A percentile compares a stretch with the other conserved stretches of the same genome.
Evolutionary conservation across 1,140 invertebrate species (phyloP).

Genomic region (Belonocnema kinseyi): DNA sequence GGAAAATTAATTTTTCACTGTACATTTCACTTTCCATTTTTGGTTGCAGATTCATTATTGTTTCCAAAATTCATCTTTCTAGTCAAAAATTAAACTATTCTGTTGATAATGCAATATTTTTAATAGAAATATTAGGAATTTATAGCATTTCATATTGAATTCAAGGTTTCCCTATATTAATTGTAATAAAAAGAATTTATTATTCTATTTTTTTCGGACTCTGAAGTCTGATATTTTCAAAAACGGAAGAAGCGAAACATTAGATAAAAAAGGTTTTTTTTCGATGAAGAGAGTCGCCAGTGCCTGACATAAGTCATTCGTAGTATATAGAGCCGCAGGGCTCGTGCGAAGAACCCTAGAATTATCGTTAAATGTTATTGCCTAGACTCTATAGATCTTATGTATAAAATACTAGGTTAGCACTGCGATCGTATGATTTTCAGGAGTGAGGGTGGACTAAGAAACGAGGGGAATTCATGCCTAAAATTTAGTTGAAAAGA

Average conservation of each 20-base stretch:
- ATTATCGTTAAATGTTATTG: constrained; percentile 76
- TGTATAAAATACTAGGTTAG: constrained; percentile 75
- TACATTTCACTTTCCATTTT: no score
- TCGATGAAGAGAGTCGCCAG: not conserved
- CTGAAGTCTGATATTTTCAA: no score
- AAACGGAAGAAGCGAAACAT: not conserved
- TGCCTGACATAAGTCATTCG: constrained; percentile 65
- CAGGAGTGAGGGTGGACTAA: constrained; percentile 66
- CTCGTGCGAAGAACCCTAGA: constrained; percentile 67
- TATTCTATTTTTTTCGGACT: no score
- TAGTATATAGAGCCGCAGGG: constrained; percentile 58
- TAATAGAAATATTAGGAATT: no score
- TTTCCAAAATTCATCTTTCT: no score
- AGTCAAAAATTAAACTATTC: no score
- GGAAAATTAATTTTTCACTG: no score
- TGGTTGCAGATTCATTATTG: no score
- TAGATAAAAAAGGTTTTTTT: not conserved
- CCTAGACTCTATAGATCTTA: constrained; percentile 75
- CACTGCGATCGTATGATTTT: constrained; percentile 56
- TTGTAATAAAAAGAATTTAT: no score
- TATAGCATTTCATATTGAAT: no score
- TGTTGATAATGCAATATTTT: no score
- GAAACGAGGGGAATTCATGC: constrained; percentile 39
- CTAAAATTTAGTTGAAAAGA: constrained; percentile 34
- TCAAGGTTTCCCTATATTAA: no score